A percentile compares a stretch with the other conserved stretches of the same genome.
phyloP scores from a whole-genome alignment of 2,888 invertebrate species.

The Lycophotia porphyrea region DNA sequence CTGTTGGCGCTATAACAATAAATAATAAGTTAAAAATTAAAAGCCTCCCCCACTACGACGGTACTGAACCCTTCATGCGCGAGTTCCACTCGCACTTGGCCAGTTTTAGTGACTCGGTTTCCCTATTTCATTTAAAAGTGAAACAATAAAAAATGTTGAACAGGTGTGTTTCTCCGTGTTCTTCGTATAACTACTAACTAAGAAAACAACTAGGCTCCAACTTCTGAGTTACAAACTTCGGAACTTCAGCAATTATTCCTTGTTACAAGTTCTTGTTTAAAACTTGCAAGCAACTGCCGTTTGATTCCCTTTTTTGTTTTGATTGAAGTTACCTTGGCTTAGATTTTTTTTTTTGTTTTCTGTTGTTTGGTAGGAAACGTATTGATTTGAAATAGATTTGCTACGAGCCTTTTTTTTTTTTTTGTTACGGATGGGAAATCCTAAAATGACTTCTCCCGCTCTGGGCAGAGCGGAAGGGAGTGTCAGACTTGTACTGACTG shows the following conservation, averaged over 20 bases:
- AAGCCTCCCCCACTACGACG: too few relatives aligned
- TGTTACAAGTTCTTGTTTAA: conserved; percentile 21
- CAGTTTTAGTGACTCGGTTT: not conserved
- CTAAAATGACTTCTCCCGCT: too few relatives aligned
- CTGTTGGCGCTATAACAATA: too few relatives aligned
- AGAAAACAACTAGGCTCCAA: conserved; percentile 17
- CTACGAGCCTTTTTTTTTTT: too few relatives aligned
- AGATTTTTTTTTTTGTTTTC: not conserved
- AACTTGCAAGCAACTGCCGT: conserved; percentile 2
- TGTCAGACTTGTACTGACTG: too few relatives aligned
- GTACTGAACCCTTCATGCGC: too few relatives aligned
- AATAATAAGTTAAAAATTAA: too few relatives aligned
- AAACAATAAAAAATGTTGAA: not conserved
- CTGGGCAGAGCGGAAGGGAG: too few relatives aligned
- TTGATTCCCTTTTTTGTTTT: conserved; percentile 6
- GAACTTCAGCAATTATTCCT: conserved; percentile 37
- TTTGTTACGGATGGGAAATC: too few relatives aligned
- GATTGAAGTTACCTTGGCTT: conserved; percentile 2
- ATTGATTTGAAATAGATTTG: too few relatives aligned
- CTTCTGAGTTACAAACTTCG: conserved; percentile 30
- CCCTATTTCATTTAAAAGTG: not conserved
- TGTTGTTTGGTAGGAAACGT: not conserved
- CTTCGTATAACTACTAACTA: not conserved
- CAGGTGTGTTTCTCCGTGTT: not conserved
- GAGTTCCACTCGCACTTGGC: too few relatives aligned